phyloP scores from a whole-genome alignment of 2,888 invertebrate species.

The Ornithoptera priamus region DNA sequence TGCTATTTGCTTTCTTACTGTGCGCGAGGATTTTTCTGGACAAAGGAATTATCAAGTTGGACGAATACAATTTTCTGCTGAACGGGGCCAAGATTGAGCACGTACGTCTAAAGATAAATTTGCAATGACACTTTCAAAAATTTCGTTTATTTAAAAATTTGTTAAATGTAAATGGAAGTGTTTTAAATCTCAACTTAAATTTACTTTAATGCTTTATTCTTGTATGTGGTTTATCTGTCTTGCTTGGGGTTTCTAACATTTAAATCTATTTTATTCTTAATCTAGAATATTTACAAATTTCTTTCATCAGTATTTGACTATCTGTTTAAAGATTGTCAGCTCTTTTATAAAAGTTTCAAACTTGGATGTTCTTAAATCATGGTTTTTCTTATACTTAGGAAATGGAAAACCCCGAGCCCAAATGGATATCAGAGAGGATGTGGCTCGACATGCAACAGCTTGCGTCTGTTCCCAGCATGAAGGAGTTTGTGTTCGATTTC shows the following conservation, averaged over 20 bases:
- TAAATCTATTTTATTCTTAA: too few species aligned
- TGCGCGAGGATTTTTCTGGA: conserved; percentile 85
- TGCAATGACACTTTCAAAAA: not conserved
- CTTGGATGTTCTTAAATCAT: not conserved
- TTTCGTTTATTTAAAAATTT: not conserved
- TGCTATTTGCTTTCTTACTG: conserved; percentile 89
- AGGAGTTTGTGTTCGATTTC: conserved; percentile 83
- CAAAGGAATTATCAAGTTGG: conserved; percentile 76
- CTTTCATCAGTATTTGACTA: too few species aligned
- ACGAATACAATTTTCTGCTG: conserved; percentile 88
- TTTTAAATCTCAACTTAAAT: too few species aligned
- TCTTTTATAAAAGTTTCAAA: not conserved
- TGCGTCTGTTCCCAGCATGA: conserved; percentile 82
- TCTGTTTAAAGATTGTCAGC: too few species aligned
- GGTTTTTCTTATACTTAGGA: conserved; percentile 49
- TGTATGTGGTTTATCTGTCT: too few species aligned
- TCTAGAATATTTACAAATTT: too few species aligned
- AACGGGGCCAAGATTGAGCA: conserved; percentile 84
- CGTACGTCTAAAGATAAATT: conserved; percentile 47
- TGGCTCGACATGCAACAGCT: conserved; percentile 91
- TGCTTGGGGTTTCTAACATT: too few species aligned
- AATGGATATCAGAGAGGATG: conserved; percentile 89
- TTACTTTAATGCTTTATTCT: too few species aligned
- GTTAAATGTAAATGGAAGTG: not conserved
- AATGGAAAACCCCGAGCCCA: conserved; percentile 85